phyloP scores from a whole-genome alignment of 2,113 vertebrate species.

The Tonatia bakeri region DNA sequence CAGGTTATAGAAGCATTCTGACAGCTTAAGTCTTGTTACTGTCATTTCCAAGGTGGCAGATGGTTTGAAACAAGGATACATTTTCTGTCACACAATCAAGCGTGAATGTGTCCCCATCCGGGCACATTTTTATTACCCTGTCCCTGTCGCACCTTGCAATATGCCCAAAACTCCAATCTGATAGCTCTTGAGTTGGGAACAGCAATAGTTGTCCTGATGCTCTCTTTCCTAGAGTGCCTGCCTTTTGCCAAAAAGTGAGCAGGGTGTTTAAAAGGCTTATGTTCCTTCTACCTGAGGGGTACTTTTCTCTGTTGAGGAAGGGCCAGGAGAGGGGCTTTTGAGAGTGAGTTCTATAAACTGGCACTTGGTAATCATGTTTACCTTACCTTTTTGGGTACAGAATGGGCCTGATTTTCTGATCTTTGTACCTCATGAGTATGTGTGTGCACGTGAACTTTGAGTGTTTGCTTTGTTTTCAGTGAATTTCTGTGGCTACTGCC shows the following conservation, averaged over 20 bases:
- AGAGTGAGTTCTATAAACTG: neutral
- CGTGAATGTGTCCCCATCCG: conserved; percentile 50
- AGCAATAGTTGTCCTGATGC: neutral
- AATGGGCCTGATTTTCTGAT: neutral
- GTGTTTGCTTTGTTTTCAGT: neutral
- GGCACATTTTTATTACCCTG: conserved; percentile 63
- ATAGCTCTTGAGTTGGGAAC: neutral
- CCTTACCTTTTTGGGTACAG: neutral
- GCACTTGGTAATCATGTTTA: neutral
- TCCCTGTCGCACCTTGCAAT: conserved; percentile 46
- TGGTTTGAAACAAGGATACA: conserved; percentile 63
- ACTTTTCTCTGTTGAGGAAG: neutral
- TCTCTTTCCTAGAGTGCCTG: neutral
- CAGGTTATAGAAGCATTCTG: conserved; percentile 68
- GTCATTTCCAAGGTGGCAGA: conserved; percentile 75
- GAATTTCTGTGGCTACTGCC: neutral
- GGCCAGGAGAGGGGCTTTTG: neutral
- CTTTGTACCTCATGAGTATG: neutral
- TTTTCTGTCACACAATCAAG: conserved; percentile 64
- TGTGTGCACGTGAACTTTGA: neutral
- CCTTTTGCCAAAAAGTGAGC: neutral
- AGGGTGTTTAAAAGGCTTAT: neutral
- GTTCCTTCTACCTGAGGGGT: neutral
- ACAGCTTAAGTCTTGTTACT: conserved; percentile 63
- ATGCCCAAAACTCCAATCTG: neutral